Base-by-base conservation (phyloP, 2,888 invertebrate species). In the Melanargia galathea region DNA sequence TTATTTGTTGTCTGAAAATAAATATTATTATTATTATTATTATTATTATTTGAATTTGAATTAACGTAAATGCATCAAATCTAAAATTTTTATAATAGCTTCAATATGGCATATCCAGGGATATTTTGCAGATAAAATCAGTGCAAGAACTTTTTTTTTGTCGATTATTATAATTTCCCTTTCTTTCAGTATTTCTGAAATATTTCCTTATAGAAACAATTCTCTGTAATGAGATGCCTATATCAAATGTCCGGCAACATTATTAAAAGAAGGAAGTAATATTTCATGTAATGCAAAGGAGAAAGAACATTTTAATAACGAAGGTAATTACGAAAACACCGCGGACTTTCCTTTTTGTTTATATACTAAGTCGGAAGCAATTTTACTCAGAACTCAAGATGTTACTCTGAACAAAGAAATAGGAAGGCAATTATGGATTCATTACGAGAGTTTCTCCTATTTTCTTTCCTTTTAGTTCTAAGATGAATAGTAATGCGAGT, bases 371-470 rank as follows among this genome's bases (percentile, higher is more conserved):
- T 18, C 62, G 64, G 65, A 67, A 65, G 65, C 60, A 65, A 62
- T 69, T 69, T 59, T 24, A 35, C 35, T 59, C 48, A 62, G 57
- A 62, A 61, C 59, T 63, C 64, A 66, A 68, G 69, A 66, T 67
- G 66, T 66, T 66, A 60, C 68, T 46, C 26, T 35, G 57, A 58
- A 57, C 61, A 63, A 68, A 69, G n/a, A 60, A 65, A 68, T 62
- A 64, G 60, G 60, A 51, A 55, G 61, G 69, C 64, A 67, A 67
- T 69, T 68, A 69, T 65, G 64, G 64, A 64, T 68, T 66, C 59
- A 68, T 69, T 69, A 64, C 59, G 43, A 45, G 52, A 18, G 65
- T 63, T 54, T 57, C 56, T 59, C 46, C 11, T 60, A 60, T 40
- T 63, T 49, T 38, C 54, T 26, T 62, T 48, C 20, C 54, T 30